Percentiles rank a stretch among this genome's conserved stretches.
Conservation (phyloP, 2,113 vertebrate genomes). For the Atherinomorus stipes region DNA sequence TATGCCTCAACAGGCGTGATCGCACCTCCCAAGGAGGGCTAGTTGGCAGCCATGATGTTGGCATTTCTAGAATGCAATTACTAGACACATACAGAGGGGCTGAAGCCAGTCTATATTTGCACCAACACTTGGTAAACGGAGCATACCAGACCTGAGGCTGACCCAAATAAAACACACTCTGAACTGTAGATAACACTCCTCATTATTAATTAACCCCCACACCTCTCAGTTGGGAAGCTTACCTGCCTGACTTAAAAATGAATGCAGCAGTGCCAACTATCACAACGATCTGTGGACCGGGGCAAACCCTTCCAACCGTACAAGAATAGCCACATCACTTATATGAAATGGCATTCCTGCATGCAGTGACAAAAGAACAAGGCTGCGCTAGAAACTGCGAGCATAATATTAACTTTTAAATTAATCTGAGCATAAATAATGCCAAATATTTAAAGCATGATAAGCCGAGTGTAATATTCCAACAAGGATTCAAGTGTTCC, state of each 20-base stretch:
- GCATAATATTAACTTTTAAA: neutral
- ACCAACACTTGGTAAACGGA: constrained; percentile 51
- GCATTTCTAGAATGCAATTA: constrained; percentile 78
- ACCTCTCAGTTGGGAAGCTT: constrained; percentile 15
- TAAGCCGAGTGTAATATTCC: constrained; percentile 6
- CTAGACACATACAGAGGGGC: constrained; percentile 67
- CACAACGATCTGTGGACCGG: constrained; percentile 38
- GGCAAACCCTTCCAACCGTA: constrained; percentile 50
- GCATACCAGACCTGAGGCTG: constrained; percentile 54
- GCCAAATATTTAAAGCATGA: neutral
- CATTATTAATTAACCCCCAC: constrained; percentile 53
- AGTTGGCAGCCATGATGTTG: constrained; percentile 69
- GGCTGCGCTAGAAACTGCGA: constrained; percentile 24
- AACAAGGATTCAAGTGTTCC: constrained; percentile 21
- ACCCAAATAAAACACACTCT: constrained; percentile 60
- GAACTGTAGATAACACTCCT: constrained; percentile 51
- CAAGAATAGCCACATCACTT: constrained; percentile 64
- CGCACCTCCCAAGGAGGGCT: constrained; percentile 78
- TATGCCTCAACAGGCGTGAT: constrained; percentile 79
- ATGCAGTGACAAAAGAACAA: constrained; percentile 40
- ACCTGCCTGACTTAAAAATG: constrained; percentile 41
- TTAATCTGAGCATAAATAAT: neutral
- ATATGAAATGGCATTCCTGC: constrained; percentile 57
- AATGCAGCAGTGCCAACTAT: constrained; percentile 37
- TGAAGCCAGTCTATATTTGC: constrained; percentile 70